A percentile compares a stretch with the other conserved stretches of the same genome.
phyloP scores from a whole-genome alignment of 92 coral and sea anemone genomes.

The Epizoanthus fatuus region DNA sequence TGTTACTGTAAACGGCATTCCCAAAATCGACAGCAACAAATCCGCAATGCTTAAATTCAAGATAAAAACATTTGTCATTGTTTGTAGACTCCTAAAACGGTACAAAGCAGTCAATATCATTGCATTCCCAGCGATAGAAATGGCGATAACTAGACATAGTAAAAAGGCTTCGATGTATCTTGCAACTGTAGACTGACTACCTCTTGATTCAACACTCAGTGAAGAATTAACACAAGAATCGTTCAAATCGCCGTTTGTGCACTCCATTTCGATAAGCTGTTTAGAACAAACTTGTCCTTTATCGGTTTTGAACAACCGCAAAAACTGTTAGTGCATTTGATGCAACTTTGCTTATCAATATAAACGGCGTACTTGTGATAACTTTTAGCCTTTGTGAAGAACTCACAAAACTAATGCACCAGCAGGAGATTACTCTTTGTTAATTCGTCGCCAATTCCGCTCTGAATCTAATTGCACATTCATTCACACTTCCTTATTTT shows the following conservation, averaged over 20 bases:
- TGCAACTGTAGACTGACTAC: conserved; percentile 27
- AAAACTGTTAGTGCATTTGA: too few relatives aligned
- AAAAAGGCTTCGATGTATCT: conserved; percentile 62
- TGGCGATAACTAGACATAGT: conserved; percentile 71
- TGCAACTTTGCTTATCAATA: too few relatives aligned
- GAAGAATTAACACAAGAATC: not conserved
- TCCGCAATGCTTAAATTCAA: conserved; percentile 82
- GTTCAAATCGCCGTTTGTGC: not conserved
- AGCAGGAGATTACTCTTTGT: too few relatives aligned
- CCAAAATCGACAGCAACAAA: conserved; percentile 73
- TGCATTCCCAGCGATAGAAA: conserved; percentile 70
- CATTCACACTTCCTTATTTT: too few relatives aligned
- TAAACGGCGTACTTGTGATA: too few relatives aligned
- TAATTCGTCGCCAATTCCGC: too few relatives aligned
- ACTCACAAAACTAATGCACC: too few relatives aligned
- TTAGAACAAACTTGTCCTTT: too few relatives aligned
- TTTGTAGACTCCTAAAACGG: conserved; percentile 74
- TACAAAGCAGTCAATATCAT: conserved; percentile 75
- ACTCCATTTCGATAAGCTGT: too few relatives aligned
- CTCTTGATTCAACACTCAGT: not conserved
- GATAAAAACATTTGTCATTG: conserved; percentile 88
- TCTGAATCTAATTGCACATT: too few relatives aligned
- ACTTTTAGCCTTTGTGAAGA: too few relatives aligned
- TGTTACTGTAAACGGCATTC: conserved; percentile 86
- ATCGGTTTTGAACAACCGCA: too few relatives aligned